Evolutionary conservation across 2,113 vertebrate genomes (phyloP), one percentile per base, ranked within the genome.

Genomic region (Rhinichthys klamathensis): DNA sequence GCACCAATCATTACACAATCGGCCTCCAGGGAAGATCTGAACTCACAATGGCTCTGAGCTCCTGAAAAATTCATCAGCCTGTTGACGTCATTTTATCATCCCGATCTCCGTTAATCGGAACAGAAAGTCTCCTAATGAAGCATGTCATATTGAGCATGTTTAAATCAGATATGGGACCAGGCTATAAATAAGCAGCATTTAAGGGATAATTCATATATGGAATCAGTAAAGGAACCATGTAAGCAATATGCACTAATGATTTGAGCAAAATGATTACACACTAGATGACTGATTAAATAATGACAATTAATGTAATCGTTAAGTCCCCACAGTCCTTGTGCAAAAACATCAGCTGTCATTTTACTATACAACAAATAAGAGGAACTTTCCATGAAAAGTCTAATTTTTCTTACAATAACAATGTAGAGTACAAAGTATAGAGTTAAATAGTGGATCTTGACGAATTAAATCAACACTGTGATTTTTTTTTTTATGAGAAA

Each of bases 31-130:
- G 58, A 38, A 61, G 46, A 67, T 49, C 49, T 25, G 15, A 84
- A 82, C 85, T 23, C 65, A 83, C 41, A 49, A 58, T 5, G 27
- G 82, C 35, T 2, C 70, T 6, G 3, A 56, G 81, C 67, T 76
- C 51, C 30, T 30, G 30, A 63, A 72, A 58, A 82, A 87, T 81
- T 46, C 54, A 87, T 27, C 21, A 41, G 23, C 23, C 21, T 25
- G 38, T 73, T n/a, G 21, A 73, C 0, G 5, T 73, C 6, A 44
- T 46, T 25, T 25, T 46, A 6, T 13, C 75, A 15, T 12, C 60
- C 27, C 25, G 2, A 79, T 79, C 32, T 60, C 21, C 38, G 6
- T 41, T 8, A 12, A 18, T 35, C 30, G 10, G 70, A 61, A 60
- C n/a, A 25, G 6, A 61, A 58, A 1, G 13, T 79, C 54, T 60